Evolutionary conservation across 2,888 invertebrate genomes (phyloP).

Genomic region (Anodontia alba): DNA sequence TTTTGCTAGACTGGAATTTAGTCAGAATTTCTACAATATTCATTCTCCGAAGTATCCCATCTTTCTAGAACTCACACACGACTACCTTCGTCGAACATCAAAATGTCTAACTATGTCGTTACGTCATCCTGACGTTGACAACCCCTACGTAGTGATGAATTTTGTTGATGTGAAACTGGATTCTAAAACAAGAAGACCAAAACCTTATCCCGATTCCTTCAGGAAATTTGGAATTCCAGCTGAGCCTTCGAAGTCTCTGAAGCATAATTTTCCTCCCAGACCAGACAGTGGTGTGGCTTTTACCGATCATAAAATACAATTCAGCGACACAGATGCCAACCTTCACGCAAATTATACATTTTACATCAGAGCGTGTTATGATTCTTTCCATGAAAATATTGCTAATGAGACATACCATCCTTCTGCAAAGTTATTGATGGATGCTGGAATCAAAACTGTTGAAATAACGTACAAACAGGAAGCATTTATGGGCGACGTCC

Average conservation of each 20-base stretch:
- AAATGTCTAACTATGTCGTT: constrained; percentile 2
- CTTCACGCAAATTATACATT: constrained; percentile 39
- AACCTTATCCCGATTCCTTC: constrained; percentile 41
- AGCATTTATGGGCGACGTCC: constrained; percentile 34
- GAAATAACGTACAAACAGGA: constrained; percentile 41
- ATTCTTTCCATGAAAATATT: constrained; percentile 43
- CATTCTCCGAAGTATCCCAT: constrained; percentile 40
- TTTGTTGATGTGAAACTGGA: constrained; percentile 41
- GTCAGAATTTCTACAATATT: constrained; percentile 37
- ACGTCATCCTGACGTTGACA: constrained; percentile 24
- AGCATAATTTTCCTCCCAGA: constrained; percentile 24
- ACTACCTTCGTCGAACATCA: constrained; percentile 39
- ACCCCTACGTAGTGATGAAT: constrained; percentile 22
- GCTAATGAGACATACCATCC: not conserved
- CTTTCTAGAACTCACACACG: constrained; percentile 16
- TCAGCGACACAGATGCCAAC: constrained; percentile 45
- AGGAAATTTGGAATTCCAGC: constrained; percentile 25
- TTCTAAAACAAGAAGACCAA: constrained; percentile 36
- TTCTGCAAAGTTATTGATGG: not conserved
- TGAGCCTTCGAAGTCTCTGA: constrained; percentile 23
- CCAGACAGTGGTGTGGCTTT: not conserved
- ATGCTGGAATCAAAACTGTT: constrained; percentile 38
- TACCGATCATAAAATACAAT: constrained; percentile 29
- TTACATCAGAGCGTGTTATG: constrained; percentile 31
- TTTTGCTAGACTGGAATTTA: constrained; percentile 25